Conservation (phyloP, 2,888 invertebrate species). For the Cantharis flavilabris region DNA sequence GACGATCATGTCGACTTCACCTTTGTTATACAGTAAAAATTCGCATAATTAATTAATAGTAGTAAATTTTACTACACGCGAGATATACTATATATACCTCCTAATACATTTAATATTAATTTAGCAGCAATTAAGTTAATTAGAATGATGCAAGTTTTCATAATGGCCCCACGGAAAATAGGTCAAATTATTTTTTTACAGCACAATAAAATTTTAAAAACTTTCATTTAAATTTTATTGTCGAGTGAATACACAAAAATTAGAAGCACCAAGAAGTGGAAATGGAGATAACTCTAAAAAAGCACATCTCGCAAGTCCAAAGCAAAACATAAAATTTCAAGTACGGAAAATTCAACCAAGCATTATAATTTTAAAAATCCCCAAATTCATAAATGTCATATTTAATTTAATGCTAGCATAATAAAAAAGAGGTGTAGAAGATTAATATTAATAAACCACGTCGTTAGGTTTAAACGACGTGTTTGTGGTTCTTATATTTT, state of each 20-base stretch:
- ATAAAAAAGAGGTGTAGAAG: background rate
- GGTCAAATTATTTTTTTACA: background rate
- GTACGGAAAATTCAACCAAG: background rate
- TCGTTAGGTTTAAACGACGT: background rate
- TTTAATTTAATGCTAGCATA: background rate
- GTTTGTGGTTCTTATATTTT: background rate
- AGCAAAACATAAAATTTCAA: background rate
- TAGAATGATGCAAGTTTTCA: constrained; percentile 4
- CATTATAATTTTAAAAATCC: background rate
- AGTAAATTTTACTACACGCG: background rate
- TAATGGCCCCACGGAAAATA: background rate
- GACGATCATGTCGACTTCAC: background rate
- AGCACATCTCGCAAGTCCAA: background rate
- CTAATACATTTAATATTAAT: background rate
- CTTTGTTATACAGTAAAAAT: background rate
- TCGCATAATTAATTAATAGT: background rate
- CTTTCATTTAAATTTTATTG: background rate
- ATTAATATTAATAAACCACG: background rate
- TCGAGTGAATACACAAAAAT: background rate
- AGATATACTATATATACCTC: background rate
- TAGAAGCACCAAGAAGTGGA: background rate
- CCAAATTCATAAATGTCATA: background rate
- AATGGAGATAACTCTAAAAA: background rate
- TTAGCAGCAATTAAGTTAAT: constrained; percentile 1
- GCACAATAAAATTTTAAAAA: background rate